Evolutionary conservation across 2,797 vertebrate genomes (phyloP).

Genomic region (Poecilia gillii): DNA sequence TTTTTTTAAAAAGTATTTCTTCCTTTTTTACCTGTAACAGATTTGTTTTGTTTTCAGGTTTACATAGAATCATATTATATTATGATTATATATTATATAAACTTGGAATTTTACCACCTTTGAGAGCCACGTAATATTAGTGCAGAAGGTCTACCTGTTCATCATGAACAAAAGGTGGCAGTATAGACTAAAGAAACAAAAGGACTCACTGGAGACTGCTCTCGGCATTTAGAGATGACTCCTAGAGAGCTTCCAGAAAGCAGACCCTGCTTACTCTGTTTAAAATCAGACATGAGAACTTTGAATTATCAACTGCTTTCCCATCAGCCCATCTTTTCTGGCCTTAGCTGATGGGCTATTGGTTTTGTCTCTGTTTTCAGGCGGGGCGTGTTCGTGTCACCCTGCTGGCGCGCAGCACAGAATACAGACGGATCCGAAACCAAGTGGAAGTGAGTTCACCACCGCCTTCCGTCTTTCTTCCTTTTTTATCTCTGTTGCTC

Average conservation of each 20-base stretch:
- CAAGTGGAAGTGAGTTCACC: constrained; percentile 88
- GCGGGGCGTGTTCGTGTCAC: constrained; percentile 92
- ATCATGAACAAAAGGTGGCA: constrained; percentile 66
- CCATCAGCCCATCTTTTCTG: constrained; percentile 41
- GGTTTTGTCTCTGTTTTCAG: constrained; percentile 79
- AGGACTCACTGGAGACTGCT: neutral
- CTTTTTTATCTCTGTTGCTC: neutral
- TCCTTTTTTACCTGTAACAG: neutral
- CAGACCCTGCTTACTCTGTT: neutral
- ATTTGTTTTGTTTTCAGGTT: neutral
- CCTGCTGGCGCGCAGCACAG: constrained; percentile 92
- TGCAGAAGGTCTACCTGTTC: constrained; percentile 4
- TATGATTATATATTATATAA: neutral
- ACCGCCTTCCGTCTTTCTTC: constrained; percentile 12
- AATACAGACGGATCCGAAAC: constrained; percentile 94
- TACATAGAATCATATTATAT: neutral
- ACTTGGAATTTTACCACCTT: neutral
- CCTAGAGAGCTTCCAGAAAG: neutral
- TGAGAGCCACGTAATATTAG: neutral
- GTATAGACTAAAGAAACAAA: constrained; percentile 39
- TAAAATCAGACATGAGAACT: constrained; percentile 15
- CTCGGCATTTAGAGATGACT: neutral
- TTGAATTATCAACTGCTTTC: constrained; percentile 52
- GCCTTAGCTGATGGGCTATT: constrained; percentile 70
- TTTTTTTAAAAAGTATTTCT: neutral